Percentiles rank a stretch among this genome's conserved stretches.
Evolutionary conservation across 2,888 invertebrate genomes (phyloP).

Genomic region (Amorpha juglandis): DNA sequence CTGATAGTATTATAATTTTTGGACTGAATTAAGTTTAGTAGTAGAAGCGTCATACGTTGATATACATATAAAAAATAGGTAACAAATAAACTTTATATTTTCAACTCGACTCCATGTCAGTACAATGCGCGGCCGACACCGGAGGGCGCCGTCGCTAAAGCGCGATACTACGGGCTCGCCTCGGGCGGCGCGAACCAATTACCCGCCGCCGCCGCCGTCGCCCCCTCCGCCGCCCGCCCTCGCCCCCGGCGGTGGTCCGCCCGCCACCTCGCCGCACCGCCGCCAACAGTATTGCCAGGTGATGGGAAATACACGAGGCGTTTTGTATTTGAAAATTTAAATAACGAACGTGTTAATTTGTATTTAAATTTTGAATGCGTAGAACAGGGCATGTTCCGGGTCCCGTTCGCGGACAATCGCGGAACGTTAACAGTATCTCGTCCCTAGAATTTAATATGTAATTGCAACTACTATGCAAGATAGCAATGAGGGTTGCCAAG

Average conservation of each 20-base stretch:
- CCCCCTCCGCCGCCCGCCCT: conserved; percentile 55
- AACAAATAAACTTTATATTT: conserved; percentile 32
- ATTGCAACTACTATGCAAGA: too few relatives aligned
- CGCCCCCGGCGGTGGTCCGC: conserved; percentile 24
- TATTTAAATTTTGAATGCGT: neutral
- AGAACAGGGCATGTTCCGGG: neutral
- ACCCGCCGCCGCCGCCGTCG: conserved; percentile 80
- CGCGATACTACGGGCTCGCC: conserved; percentile 84
- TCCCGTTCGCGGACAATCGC: neutral
- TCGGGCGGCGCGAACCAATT: conserved; percentile 85
- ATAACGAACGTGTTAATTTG: neutral
- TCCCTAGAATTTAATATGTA: neutral
- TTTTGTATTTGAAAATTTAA: neutral
- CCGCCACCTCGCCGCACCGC: conserved; percentile 47
- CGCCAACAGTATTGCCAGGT: conserved; percentile 23
- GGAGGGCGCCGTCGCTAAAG: conserved; percentile 84
- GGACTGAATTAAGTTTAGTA: too few relatives aligned
- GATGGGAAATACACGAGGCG: conserved; percentile 12
- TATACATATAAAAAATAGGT: neutral
- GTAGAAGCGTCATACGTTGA: too few relatives aligned
- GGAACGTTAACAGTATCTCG: neutral
- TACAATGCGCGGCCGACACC: conserved; percentile 72
- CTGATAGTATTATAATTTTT: too few relatives aligned
- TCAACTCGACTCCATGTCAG: conserved; percentile 55
- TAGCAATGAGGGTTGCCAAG: too few relatives aligned